Conservation (phyloP, 1,140 invertebrate species). For the Gryon sp. region DNA sequence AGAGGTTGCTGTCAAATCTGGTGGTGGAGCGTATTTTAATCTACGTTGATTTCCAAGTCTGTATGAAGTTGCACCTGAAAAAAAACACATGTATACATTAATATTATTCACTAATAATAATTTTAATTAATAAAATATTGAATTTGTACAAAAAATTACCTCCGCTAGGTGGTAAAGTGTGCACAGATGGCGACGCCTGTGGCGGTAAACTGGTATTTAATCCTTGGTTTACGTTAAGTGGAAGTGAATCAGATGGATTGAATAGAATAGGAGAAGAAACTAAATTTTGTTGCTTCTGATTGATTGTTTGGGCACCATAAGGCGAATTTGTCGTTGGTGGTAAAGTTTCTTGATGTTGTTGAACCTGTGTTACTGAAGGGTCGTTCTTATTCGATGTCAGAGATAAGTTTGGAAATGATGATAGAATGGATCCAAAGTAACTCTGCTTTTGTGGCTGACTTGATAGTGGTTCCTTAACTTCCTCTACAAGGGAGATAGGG, state of each 20-base stretch:
- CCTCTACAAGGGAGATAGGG: constrained; percentile 23
- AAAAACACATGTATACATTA: neutral
- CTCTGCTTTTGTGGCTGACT: constrained; percentile 66
- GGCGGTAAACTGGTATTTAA: constrained; percentile 1
- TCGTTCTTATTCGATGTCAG: constrained; percentile 68
- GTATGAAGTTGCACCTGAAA: constrained; percentile 70
- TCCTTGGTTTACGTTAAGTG: constrained; percentile 9
- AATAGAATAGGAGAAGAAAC: neutral
- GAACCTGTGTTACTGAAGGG: constrained; percentile 4
- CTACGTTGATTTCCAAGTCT: constrained; percentile 75
- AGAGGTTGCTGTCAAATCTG: constrained; percentile 67
- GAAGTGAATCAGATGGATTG: constrained; percentile 23
- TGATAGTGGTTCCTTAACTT: constrained; percentile 41
- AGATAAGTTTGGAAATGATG: constrained; percentile 74
- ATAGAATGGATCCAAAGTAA: constrained; percentile 74
- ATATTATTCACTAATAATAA: neutral
- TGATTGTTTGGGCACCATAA: constrained; percentile 17
- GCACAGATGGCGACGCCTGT: constrained; percentile 27
- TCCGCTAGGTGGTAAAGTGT: constrained; percentile 52
- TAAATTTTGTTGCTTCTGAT: constrained; percentile 7
- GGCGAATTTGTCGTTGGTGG: constrained; percentile 32
- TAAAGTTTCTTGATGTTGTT: constrained; percentile 35
- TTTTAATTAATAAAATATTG: constrained; percentile 1
- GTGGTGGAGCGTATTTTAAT: constrained; percentile 74
- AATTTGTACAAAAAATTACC: constrained; percentile 32